A percentile compares a stretch with the other conserved stretches of the same genome.
phyloP scores from a whole-genome alignment of 1,140 invertebrate genomes.

The Pantala flavescens region DNA sequence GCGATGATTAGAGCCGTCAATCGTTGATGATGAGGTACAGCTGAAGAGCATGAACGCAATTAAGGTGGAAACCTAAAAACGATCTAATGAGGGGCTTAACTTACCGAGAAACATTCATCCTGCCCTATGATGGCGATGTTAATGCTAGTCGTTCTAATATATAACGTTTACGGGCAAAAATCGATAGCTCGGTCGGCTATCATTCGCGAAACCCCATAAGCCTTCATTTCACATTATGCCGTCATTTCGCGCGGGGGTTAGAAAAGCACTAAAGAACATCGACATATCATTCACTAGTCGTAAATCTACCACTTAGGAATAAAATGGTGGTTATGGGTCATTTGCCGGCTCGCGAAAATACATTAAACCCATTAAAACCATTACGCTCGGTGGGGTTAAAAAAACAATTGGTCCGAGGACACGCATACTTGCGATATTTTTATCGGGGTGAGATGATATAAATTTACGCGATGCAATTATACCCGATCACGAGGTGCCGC shows the following conservation, averaged over 20 bases:
- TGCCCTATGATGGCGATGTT: too few species aligned
- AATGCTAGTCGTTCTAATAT: too few species aligned
- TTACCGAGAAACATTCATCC: too few species aligned
- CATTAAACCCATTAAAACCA: constrained; percentile 6
- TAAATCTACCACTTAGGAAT: not conserved
- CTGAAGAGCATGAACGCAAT: too few species aligned
- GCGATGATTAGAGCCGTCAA: too few species aligned
- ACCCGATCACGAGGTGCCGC: not conserved
- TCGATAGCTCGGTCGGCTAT: not conserved
- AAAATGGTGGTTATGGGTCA: not conserved
- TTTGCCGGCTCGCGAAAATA: not conserved
- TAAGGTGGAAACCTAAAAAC: too few species aligned
- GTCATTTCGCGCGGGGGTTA: constrained; percentile 6
- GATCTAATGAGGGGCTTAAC: too few species aligned
- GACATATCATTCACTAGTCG: not conserved
- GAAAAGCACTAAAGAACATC: constrained; percentile 9
- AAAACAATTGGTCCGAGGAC: not conserved
- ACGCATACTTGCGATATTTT: not conserved
- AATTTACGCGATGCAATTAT: not conserved
- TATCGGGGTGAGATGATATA: not conserved
- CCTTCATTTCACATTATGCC: not conserved
- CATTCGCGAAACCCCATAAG: not conserved
- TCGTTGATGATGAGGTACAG: too few species aligned
- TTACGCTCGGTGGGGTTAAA: not conserved
- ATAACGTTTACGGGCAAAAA: not conserved